Conservation (phyloP, 2,113 vertebrate genomes). For the Nothocercus julius region DNA sequence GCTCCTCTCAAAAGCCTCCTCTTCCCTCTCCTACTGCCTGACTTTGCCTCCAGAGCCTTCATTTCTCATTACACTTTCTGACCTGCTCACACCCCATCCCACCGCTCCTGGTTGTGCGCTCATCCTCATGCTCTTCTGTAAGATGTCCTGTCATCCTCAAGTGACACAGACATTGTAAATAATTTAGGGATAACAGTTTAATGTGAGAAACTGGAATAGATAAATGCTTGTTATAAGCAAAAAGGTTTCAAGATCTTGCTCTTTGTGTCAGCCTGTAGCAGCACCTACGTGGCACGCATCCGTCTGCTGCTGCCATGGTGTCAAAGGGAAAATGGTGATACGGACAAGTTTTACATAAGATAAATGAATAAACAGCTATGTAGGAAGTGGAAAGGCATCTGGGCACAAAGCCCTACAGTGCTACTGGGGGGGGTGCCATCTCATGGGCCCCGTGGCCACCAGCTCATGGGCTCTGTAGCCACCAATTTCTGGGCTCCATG, state of each 20-base stretch:
- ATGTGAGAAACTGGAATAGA: neutral
- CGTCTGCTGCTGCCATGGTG: neutral
- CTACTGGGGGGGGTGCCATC: no score
- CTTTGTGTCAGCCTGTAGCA: neutral
- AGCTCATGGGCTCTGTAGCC: no score
- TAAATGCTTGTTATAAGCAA: neutral
- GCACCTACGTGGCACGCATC: neutral
- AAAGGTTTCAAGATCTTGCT: neutral
- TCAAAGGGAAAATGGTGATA: neutral
- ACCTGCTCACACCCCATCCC: neutral
- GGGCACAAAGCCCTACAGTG: no score
- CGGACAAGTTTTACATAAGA: neutral
- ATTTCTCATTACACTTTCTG: neutral
- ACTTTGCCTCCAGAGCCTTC: rapidly evolving
- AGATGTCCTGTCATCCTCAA: neutral
- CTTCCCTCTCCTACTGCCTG: neutral
- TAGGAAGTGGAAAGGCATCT: neutral
- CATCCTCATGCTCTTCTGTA: neutral
- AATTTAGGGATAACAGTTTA: neutral
- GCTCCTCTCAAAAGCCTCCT: neutral
- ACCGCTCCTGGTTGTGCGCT: neutral
- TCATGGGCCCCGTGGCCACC: no score
- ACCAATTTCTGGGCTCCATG: no score
- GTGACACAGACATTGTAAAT: neutral
- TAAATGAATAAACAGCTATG: neutral